These are phyloP conservation scores for Tryphoninae sp. DNA, from an alignment of 2,888 invertebrate genomes.

Conservation along the genomic window DNA sequence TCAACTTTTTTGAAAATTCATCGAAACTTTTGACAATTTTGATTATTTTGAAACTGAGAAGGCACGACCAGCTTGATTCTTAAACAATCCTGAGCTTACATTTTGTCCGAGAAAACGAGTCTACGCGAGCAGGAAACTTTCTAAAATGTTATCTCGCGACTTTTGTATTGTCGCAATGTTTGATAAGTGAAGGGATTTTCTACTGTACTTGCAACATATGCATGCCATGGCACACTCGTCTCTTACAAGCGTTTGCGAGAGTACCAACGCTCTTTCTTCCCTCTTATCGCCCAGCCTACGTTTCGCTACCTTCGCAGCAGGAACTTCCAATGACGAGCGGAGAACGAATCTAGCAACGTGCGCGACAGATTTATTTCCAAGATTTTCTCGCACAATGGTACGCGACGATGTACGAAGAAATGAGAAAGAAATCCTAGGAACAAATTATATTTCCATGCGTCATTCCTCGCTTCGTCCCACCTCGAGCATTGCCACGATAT, in stretches of 20 bases:
- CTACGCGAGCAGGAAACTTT: no score
- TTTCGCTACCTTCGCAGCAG: slow-evolving; percentile 31
- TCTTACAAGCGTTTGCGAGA: slow-evolving; percentile 24
- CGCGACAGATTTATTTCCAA: slow-evolving; percentile 9
- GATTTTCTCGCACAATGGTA: slow-evolving; percentile 1
- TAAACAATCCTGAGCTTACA: no score
- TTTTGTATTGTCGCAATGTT: background rate
- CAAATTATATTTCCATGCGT: background rate
- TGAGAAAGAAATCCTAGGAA: background rate
- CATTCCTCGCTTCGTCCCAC: background rate
- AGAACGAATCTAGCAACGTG: background rate
- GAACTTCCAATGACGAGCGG: slow-evolving; percentile 10
- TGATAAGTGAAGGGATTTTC: background rate
- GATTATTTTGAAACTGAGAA: no score
- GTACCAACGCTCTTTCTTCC: background rate
- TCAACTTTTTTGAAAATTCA: no score
- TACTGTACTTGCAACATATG: slow-evolving; percentile 1
- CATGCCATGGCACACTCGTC: background rate
- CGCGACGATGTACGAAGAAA: background rate
- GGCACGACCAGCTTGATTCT: no score
- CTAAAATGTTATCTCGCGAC: background rate
- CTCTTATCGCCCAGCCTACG: slow-evolving; percentile 42
- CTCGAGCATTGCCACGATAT: background rate
- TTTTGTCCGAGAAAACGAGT: no score
- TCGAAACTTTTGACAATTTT: no score